A percentile compares a stretch with the other conserved stretches of the same genome.
Conservation (phyloP, 1,140 invertebrate species). For the Cydia amplana region DNA sequence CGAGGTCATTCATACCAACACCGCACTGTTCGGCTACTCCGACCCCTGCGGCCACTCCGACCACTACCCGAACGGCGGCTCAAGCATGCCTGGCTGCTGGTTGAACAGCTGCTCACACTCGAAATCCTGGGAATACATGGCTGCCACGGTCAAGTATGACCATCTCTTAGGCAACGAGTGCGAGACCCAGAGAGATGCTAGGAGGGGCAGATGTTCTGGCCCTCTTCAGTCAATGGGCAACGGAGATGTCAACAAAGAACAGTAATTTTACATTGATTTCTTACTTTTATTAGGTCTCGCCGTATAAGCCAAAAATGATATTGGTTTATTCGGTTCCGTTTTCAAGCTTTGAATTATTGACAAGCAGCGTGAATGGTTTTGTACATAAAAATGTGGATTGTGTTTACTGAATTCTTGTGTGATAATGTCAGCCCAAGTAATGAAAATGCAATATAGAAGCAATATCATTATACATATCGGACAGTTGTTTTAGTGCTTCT, state of each 20-base stretch:
- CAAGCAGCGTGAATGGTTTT: too few species aligned
- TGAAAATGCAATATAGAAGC: too few species aligned
- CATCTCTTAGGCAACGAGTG: slow-evolving; percentile 43
- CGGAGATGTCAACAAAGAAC: slow-evolving; percentile 39
- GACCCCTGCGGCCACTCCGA: slow-evolving; percentile 71
- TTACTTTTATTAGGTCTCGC: background rate
- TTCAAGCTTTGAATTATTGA: too few species aligned
- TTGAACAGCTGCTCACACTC: slow-evolving; percentile 61
- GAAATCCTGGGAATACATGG: slow-evolving; percentile 76
- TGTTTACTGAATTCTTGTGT: too few species aligned
- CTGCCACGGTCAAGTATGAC: slow-evolving; percentile 65
- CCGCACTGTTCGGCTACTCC: slow-evolving; percentile 57
- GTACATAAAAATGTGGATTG: too few species aligned
- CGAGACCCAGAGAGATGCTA: slow-evolving; percentile 35
- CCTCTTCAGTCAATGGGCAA: slow-evolving; percentile 45
- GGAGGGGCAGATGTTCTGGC: slow-evolving; percentile 37
- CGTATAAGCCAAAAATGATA: background rate
- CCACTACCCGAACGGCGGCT: slow-evolving; percentile 65
- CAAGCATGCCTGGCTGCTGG: slow-evolving; percentile 35
- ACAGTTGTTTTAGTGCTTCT: too few species aligned
- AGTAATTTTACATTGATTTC: slow-evolving; percentile 37
- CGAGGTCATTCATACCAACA: slow-evolving; percentile 82
- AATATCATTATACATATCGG: too few species aligned
- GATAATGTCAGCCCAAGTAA: too few species aligned
- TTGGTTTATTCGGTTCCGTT: background rate